Evolutionary conservation across 2,797 vertebrate species (phyloP).

Genomic region (Galagoides demidoff): DNA sequence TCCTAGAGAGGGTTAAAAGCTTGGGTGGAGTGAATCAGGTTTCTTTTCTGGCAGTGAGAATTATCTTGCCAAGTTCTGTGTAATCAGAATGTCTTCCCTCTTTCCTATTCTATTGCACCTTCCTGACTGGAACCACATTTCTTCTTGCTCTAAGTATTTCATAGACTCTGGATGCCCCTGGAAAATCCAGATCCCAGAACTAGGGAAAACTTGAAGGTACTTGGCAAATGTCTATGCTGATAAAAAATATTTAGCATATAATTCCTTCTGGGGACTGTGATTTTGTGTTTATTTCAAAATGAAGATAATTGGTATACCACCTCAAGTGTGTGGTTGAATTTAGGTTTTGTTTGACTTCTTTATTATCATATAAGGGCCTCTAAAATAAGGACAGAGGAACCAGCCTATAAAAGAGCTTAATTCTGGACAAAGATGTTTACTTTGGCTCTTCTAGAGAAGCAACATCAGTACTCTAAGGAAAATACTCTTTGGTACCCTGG

Average conservation of each 20-base stretch:
- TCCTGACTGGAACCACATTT: background rate
- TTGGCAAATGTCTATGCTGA: background rate
- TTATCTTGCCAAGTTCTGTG: background rate
- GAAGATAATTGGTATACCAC: background rate
- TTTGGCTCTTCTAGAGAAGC: background rate
- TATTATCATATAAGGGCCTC: background rate
- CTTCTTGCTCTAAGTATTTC: background rate
- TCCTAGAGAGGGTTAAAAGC: background rate
- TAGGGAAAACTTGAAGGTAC: background rate
- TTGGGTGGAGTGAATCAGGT: background rate
- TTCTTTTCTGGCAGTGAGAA: background rate
- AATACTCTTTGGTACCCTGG: background rate
- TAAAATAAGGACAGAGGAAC: background rate
- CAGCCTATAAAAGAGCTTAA: background rate
- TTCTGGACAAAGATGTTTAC: background rate
- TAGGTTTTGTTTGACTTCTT: background rate
- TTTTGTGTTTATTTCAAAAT: slow-evolving; percentile 39
- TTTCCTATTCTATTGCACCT: background rate
- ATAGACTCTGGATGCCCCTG: background rate
- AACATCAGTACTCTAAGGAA: background rate
- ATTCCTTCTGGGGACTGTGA: background rate
- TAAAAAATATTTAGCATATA: background rate
- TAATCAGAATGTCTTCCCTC: background rate
- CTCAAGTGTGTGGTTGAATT: background rate
- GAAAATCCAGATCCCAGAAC: background rate